Conservation (phyloP, 2,797 vertebrate genomes). For the Crocidura indochinensis region DNA sequence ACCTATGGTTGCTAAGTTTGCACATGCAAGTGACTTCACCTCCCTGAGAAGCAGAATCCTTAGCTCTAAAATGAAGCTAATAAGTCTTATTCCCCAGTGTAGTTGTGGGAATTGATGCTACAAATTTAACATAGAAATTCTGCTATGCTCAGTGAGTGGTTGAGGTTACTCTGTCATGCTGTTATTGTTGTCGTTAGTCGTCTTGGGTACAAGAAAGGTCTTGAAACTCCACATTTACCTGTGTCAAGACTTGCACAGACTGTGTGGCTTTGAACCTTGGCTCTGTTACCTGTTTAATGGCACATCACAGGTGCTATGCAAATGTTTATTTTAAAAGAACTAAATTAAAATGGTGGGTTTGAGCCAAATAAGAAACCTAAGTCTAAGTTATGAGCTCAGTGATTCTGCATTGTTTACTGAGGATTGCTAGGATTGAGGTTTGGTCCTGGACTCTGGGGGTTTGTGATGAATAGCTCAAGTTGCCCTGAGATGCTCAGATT, state of each 20-base stretch:
- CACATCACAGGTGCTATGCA: constrained; percentile 27
- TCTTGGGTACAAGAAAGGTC: background rate
- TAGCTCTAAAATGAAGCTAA: constrained; percentile 35
- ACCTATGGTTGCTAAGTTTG: background rate
- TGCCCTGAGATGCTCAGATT: background rate
- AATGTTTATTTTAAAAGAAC: constrained; percentile 55
- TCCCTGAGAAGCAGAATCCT: constrained; percentile 21
- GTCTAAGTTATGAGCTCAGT: background rate
- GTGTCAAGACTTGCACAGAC: background rate
- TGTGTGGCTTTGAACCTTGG: constrained; percentile 1
- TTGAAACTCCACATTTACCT: background rate
- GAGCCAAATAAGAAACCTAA: constrained; percentile 23
- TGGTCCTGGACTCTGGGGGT: background rate
- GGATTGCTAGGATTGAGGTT: background rate
- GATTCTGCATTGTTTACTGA: background rate
- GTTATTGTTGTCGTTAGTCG: background rate
- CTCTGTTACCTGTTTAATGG: constrained; percentile 25
- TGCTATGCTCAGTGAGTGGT: background rate
- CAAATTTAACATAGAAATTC: constrained; percentile 1
- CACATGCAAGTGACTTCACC: background rate
- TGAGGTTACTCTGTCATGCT: background rate
- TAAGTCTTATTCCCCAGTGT: constrained; percentile 11
- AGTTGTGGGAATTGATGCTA: background rate
- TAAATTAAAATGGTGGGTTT: constrained; percentile 42
- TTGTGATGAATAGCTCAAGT: background rate